These are phyloP conservation scores for Portevinia maculata DNA, from an alignment of 2,888 invertebrate genomes.

Conservation along the genomic window DNA sequence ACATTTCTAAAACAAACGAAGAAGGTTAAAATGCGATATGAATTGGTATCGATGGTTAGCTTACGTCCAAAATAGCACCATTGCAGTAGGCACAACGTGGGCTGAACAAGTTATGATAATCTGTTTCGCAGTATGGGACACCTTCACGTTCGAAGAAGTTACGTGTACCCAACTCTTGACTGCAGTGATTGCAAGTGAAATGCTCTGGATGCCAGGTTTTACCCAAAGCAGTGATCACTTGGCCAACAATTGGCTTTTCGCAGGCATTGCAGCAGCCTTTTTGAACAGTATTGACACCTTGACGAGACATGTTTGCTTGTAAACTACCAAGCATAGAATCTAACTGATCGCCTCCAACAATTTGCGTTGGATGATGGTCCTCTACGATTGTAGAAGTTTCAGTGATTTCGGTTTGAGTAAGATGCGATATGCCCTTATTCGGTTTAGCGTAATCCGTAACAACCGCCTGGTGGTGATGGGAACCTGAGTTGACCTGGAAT, in stretches of 20 bases:
- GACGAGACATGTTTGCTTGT: constrained; percentile 98
- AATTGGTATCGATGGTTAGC: constrained; percentile 21
- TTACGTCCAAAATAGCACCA: constrained; percentile 98
- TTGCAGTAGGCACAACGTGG: constrained; percentile 99
- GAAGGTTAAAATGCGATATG: neutral
- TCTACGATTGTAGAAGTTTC: constrained; percentile 81
- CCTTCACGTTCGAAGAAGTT: constrained; percentile 99
- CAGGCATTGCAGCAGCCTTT: constrained; percentile 99
- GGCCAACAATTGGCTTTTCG: constrained; percentile 99
- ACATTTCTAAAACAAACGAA: constrained; percentile 91
- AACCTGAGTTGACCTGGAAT: constrained; percentile 86
- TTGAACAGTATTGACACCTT: constrained; percentile 99
- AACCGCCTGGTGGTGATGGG: constrained; percentile 86
- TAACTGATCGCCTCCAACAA: constrained; percentile 82
- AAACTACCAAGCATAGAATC: constrained; percentile 85
- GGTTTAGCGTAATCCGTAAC: constrained; percentile 89
- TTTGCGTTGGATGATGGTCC: constrained; percentile 74
- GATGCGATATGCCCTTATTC: constrained; percentile 84
- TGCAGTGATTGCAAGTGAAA: constrained; percentile 98
- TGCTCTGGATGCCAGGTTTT: constrained; percentile 99
- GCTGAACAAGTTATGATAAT: constrained; percentile 99
- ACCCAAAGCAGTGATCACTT: constrained; percentile 95
- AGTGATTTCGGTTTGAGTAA: constrained; percentile 81
- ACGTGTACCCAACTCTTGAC: constrained; percentile 96
- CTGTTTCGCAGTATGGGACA: constrained; percentile 98